These are phyloP conservation scores for Penaeus chinensis DNA, from an alignment of 1,140 invertebrate genomes.

Conservation along the genomic window DNA sequence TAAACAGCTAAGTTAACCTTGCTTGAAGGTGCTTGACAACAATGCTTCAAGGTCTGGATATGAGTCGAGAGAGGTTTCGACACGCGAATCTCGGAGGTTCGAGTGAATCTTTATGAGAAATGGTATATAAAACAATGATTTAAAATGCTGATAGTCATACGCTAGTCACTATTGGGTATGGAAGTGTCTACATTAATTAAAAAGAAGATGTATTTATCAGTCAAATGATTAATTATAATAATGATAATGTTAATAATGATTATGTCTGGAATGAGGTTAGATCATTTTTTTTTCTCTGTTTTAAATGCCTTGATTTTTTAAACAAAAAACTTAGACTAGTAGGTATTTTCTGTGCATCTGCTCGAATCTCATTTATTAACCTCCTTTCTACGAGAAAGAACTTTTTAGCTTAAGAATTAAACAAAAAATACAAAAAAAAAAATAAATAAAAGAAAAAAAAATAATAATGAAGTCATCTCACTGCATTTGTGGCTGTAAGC, in stretches of 20 bases:
- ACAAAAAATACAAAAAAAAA: not conserved
- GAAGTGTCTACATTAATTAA: constrained; percentile 9
- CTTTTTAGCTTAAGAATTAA: not conserved
- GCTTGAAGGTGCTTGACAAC: constrained; percentile 13
- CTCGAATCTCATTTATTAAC: constrained; percentile 18
- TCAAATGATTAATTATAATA: not conserved
- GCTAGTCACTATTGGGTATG: constrained; percentile 37
- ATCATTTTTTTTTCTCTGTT: constrained; percentile 18
- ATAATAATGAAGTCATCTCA: not conserved
- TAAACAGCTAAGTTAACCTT: not conserved
- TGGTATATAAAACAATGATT: too few species aligned
- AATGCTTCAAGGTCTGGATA: not conserved
- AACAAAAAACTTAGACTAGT: constrained; percentile 26
- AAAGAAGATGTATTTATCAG: not conserved
- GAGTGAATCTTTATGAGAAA: too few species aligned
- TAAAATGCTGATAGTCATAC: constrained; percentile 6
- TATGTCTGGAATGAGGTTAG: constrained; percentile 34
- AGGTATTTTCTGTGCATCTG: constrained; percentile 3
- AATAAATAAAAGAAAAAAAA: not conserved
- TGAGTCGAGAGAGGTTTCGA: not conserved
- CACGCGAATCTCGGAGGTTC: too few species aligned
- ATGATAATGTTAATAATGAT: constrained; percentile 22
- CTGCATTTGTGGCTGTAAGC: constrained; percentile 17
- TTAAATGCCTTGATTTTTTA: constrained; percentile 53
- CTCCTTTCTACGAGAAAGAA: too few species aligned